Conservation (phyloP, 2,888 invertebrate genomes). For the Scelioninae gen. 2 region DNA sequence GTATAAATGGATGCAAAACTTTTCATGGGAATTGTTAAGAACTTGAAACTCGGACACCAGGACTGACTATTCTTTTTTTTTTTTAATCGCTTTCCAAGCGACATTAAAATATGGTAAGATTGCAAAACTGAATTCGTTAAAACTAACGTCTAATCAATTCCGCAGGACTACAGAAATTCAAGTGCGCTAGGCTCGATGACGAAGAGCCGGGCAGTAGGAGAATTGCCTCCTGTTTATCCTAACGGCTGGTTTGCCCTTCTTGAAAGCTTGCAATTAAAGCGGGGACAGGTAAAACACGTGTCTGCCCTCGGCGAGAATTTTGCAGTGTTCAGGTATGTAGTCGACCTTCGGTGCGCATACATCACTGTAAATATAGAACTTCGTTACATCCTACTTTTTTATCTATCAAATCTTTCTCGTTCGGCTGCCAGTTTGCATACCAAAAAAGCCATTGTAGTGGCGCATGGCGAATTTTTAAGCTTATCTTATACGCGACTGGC, state of each 20-base stretch:
- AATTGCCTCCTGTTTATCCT: constrained; percentile 88
- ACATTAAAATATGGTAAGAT: no score
- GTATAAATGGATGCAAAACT: no score
- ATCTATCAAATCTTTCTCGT: constrained; percentile 44
- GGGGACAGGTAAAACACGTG: constrained; percentile 78
- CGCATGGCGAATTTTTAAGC: no score
- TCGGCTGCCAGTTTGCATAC: constrained; percentile 21
- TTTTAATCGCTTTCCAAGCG: no score
- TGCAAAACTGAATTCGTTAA: no score
- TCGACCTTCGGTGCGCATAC: constrained; percentile 67
- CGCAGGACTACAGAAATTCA: constrained; percentile 47
- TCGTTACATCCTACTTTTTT: constrained; percentile 38
- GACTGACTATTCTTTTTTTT: no score
- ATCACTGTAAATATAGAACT: constrained; percentile 57
- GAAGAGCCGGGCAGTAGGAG: constrained; percentile 78
- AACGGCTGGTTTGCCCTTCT: constrained; percentile 92
- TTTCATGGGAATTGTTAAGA: no score
- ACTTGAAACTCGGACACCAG: no score
- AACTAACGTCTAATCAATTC: constrained; percentile 32
- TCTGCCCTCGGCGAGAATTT: constrained; percentile 80
- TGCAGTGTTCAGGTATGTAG: constrained; percentile 72
- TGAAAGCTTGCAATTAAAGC: constrained; percentile 80
- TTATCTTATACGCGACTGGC: no score
- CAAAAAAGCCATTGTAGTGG: constrained; percentile 31
- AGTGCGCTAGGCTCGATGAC: constrained; percentile 32